These are phyloP conservation scores for Anoplius nigerrimus DNA, from an alignment of 2,888 invertebrate species.

Conservation along the genomic window DNA sequence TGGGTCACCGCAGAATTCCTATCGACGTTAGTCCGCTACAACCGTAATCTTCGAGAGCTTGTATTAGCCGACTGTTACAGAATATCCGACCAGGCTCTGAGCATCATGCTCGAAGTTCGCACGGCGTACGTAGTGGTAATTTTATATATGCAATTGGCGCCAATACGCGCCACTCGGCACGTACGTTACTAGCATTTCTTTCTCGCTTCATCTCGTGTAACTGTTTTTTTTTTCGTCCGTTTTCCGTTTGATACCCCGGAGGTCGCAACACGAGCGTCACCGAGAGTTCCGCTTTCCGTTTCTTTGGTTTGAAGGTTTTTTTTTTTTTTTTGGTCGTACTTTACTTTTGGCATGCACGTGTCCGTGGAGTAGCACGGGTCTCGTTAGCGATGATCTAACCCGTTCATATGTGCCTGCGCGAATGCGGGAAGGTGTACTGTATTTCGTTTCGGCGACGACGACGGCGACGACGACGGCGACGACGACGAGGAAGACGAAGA, in stretches of 20 bases:
- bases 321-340: too few species aligned
- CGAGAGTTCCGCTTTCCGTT: conserved; percentile 3
- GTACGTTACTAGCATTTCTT: not conserved
- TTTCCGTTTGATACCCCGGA: not conserved
- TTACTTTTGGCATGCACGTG: conserved; percentile 6
- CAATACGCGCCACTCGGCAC: too few species aligned
- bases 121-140: conserved; percentile 30
- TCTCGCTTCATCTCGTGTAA: conserved; percentile 22
- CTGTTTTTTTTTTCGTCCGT: conserved; percentile 15
- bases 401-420: too few species aligned
- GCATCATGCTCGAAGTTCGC: conserved; percentile 41
- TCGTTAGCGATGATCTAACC: too few species aligned
- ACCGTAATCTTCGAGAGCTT: conserved; percentile 44
- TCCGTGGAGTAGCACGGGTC: too few species aligned
- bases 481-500: not conserved
- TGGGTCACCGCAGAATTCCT: conserved; percentile 39
- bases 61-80: conserved; percentile 43
- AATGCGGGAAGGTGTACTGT: conserved; percentile 7
- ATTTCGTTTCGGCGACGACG: conserved; percentile 6
- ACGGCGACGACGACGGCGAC: not conserved
- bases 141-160: not conserved
- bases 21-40: conserved; percentile 41
- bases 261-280: not conserved
- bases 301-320: too few species aligned
- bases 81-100: conserved; percentile 43